phyloP scores from a whole-genome alignment of 2,888 invertebrate genomes.

The Metalampra italica region DNA sequence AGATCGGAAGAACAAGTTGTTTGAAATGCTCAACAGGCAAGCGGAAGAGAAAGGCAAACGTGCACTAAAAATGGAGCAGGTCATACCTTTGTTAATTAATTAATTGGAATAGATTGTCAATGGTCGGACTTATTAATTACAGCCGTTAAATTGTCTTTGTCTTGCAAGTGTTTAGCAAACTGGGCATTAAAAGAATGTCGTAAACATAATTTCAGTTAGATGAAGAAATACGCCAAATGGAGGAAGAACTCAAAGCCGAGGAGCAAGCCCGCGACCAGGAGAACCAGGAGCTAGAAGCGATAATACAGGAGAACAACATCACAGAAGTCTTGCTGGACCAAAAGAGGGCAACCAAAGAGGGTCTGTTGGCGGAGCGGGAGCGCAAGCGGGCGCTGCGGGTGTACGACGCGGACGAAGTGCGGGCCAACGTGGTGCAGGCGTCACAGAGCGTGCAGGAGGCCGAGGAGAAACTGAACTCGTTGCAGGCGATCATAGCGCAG shows the following conservation, averaged over 20 bases:
- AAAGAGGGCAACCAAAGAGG: slow-evolving; percentile 50
- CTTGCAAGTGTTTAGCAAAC: too few species aligned
- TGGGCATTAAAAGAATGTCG: too few species aligned
- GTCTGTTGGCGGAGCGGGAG: slow-evolving; percentile 44
- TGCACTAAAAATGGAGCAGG: slow-evolving; percentile 53
- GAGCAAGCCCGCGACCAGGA: slow-evolving; percentile 43
- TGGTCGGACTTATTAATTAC: too few species aligned
- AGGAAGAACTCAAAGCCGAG: slow-evolving; percentile 56
- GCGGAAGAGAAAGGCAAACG: slow-evolving; percentile 57
- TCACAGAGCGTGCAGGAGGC: slow-evolving; percentile 50
- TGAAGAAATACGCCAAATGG: slow-evolving; percentile 40
- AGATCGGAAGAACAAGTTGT: slow-evolving; percentile 44
- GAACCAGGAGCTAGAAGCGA: slow-evolving; percentile 40
- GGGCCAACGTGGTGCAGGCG: slow-evolving; percentile 47
- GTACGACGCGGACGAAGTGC: slow-evolving; percentile 60
- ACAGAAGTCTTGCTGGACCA: slow-evolving; percentile 47
- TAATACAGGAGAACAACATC: slow-evolving; percentile 44
- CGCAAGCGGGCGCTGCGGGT: slow-evolving; percentile 52
- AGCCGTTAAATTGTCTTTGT: too few species aligned
- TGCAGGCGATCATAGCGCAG: slow-evolving; percentile 42
- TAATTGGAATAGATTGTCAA: too few species aligned
- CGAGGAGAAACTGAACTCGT: slow-evolving; percentile 45
- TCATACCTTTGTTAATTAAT: slow-evolving; percentile 18
- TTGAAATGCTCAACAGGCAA: slow-evolving; percentile 55
- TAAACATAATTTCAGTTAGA: slow-evolving; percentile 34